Evolutionary conservation across 1,140 invertebrate genomes (phyloP), one percentile per base, ranked within the genome.

Genomic region (Lepidotrigona ventralis): DNA sequence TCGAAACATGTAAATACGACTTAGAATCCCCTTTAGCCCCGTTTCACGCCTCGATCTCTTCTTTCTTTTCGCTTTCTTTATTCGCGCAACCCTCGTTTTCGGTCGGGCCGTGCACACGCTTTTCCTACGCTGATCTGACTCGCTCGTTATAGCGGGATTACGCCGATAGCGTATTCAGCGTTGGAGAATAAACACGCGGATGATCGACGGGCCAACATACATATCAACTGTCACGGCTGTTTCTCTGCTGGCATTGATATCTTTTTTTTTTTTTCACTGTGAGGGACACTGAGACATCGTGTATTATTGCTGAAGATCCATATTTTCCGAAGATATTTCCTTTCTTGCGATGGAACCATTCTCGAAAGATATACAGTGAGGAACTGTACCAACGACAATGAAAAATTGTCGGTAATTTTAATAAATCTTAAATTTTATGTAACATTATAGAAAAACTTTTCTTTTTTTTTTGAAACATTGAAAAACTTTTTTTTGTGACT

Each of bases 1-100:
- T 74, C 86, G 88, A 91, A 89, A 92, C 90, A 92, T 91, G 91
- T 91, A 92, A 92, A 92, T 91, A 85, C 81, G 75, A 88, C 81
- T 88, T 86, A 71, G 79, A 88, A 84, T 84, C 77, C 69, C 69
- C 84, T 78, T 79, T 73, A 54, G 26, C 79, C 84, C 73, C 60
- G 5, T 85, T 21, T 79, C 75, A 86, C 73, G 68, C 81, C 64
- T 79, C 69, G 6, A 5, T 68, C 71, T 64, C 26, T 14, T 68
- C 39, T 19, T 19, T 9, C 8, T 26, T 76, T 71, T 68, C 71
- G 69, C 83, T 26, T 33, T 23, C 39, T 26, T 53, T 51, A 33
- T 33, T 19, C 29, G 4, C 3, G 17, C 64, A n/a, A 14, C 79
- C 26, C 66, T 21, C 33, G 17, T 21, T 9, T 15, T 2, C 29